Evolutionary conservation across 1,140 invertebrate genomes (phyloP), one percentile per base, ranked within the genome.

Genomic region (Trichomalopsis sarcophagae): DNA sequence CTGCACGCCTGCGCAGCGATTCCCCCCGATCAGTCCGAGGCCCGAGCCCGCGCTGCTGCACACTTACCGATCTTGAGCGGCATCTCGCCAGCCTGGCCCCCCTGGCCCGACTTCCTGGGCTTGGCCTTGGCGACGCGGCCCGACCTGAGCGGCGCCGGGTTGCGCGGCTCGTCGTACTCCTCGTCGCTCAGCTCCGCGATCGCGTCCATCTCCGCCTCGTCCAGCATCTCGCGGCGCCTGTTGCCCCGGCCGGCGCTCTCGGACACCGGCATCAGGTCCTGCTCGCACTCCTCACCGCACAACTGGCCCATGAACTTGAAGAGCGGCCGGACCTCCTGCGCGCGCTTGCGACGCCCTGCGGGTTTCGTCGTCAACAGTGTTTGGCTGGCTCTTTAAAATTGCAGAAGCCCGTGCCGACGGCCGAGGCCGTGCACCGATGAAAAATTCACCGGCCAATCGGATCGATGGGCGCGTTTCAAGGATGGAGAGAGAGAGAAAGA

Each of bases 261-360:
- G 23, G 23, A 36, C 0, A 80, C 78, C 2, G 66, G 17, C 11
- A 33, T 0, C 44, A 84, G 27, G 4, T 84, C 74, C 17, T 82
- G 27, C 2, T 86, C 66, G 62, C 84, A 86, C 55, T 86, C 84
- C 11, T 86, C 84, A 2, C 84, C 84, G 68, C 84, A 86, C n/a
- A 86, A 14, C 1, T 82, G 69, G n/a, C 44, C 44, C 23, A 81
- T 84, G 23, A 81, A 74, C 7, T 74, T 79, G 27, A 75, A 82
- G 7, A 74, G 36, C 71, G 47, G 47, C 84, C 79, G 2, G n/a
- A 74, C 4, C 27, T 23, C 62, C 2, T 23, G 14, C 30, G n/a
- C 17, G 11, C 21, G 33, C 23, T 40, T 74, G n/a, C 62, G 77
- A 81, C 84, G 40, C 55, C 27, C 33, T 71, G 13, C 9, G 30